Base-by-base conservation (phyloP, 35 echinoderm and acorn worm genomes). In the Heliocidaris tuberculata region DNA sequence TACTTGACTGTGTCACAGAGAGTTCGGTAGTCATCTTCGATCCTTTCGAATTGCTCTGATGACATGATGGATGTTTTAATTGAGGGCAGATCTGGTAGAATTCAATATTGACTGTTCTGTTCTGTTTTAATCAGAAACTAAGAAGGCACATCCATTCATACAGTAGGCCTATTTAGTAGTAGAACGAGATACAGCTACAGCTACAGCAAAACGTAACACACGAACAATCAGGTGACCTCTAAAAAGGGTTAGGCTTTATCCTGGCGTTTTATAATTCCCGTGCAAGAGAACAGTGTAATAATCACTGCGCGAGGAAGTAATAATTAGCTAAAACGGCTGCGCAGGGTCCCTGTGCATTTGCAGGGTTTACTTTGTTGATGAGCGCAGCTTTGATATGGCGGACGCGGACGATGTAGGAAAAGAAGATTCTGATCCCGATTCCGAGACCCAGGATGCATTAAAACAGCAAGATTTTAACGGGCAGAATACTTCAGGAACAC, bases 41-140 rank as follows among this genome's bases (percentile, higher is more conserved):
- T 85, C 15, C 93, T 95, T 90, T 97, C 96, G 90, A 97, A 97
- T 60, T 91, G 86, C 94, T 97, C 96, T n/a, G 96, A 97, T 47
- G 96, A 97, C 96, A 97, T 97, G 12, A 32, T 94, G 78, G 21
- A 71, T n/a, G 65, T 78, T 27, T n/a, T 90, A 27, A 21, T 3
- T 89, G 24, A 42, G n/a, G 19, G 15, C 31, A 89, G 31, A 89
- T 89, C 19, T n/a, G 1, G 31, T 35, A 32, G 31, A 89, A 42
- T 89, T 31, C 27, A 24, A 60, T 60, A 12, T 19, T 60, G 12
- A 15, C 59, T 12, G 5, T 19, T 60, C 59, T 15, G 59, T 60
- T 19, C 59, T 15, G 2, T 2, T 60, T 12, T 60, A 7, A 60
- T 19, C 11, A 42, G 27, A 52, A 52, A 52, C 50, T 52, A 10